Percentiles rank a stretch among this genome's conserved stretches.
phyloP scores from a whole-genome alignment of 2,113 vertebrate species.

The Mellivora capensis region DNA sequence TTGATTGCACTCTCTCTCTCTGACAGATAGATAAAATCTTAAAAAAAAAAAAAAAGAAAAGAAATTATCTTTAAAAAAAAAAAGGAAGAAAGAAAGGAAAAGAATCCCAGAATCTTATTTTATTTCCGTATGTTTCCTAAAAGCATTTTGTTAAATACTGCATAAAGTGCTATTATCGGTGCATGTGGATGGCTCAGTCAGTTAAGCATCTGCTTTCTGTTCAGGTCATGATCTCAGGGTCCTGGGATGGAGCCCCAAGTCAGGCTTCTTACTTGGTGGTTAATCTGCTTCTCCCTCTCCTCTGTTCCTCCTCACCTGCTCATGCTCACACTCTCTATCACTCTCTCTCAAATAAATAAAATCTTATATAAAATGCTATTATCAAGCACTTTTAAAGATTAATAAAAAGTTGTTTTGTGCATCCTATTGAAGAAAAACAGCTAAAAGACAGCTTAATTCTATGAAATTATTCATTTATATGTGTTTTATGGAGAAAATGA shows the following conservation, averaged over 20 bases:
- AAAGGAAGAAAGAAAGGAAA: no score
- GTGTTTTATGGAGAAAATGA: background rate
- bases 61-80: no score
- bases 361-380: background rate
- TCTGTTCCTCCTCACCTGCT: background rate
- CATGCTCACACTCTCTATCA: background rate
- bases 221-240: no score
- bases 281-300: no score
- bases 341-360: background rate
- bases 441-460: background rate
- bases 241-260: no score
- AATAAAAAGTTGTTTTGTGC: background rate
- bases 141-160: background rate
- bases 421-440: background rate
- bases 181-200: no score
- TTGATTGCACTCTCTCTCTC: no score
- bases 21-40: no score
- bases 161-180: background rate
- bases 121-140: background rate
- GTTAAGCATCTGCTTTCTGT: no score
- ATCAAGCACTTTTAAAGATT: background rate
- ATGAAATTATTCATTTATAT: background rate
- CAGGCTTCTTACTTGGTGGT: no score
- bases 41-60: no score
- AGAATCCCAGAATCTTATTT: background rate